These are phyloP conservation scores for Ectropis grisescens DNA, from an alignment of 1,140 invertebrate genomes.

Conservation along the genomic window DNA sequence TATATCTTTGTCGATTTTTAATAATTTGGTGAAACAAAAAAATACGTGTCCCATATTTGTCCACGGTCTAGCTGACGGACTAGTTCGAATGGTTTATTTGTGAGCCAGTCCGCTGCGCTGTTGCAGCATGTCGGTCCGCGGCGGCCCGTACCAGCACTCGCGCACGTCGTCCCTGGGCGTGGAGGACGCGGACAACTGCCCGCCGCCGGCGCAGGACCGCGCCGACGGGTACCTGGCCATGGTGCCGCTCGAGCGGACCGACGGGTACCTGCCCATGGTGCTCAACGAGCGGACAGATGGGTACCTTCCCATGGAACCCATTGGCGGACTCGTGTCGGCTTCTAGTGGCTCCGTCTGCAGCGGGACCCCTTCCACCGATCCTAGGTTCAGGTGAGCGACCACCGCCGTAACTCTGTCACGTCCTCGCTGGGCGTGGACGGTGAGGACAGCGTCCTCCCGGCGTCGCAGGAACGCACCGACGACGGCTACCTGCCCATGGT, in stretches of 20 bases:
- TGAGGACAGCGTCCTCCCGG: too few species aligned
- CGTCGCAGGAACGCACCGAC: too few species aligned
- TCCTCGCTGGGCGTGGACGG: too few species aligned
- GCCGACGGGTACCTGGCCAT: slow-evolving; percentile 44
- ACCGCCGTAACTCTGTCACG: too few species aligned
- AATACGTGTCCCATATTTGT: too few species aligned
- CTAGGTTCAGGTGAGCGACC: slow-evolving; percentile 31
- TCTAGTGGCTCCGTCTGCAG: slow-evolving; percentile 81
- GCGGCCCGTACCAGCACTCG: slow-evolving; percentile 33
- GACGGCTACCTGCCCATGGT: too few species aligned
- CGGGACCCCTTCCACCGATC: slow-evolving; percentile 68
- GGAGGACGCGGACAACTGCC: slow-evolving; percentile 22
- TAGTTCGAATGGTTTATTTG: too few species aligned
- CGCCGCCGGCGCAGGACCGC: slow-evolving; percentile 5
- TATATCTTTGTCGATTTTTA: too few species aligned
- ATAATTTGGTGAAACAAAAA: too few species aligned
- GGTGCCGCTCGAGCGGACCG: slow-evolving; percentile 21
- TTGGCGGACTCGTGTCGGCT: slow-evolving; percentile 31
- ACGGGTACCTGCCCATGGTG: not conserved
- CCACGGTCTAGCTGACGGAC: too few species aligned
- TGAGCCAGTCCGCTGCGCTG: too few species aligned
- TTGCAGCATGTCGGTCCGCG: slow-evolving; percentile 12
- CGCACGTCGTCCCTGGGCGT: slow-evolving; percentile 40
- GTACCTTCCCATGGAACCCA: slow-evolving; percentile 48
- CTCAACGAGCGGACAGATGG: not conserved